Evolutionary conservation across 2,797 vertebrate genomes (phyloP).

Genomic region (Champsocephalus gunnari): DNA sequence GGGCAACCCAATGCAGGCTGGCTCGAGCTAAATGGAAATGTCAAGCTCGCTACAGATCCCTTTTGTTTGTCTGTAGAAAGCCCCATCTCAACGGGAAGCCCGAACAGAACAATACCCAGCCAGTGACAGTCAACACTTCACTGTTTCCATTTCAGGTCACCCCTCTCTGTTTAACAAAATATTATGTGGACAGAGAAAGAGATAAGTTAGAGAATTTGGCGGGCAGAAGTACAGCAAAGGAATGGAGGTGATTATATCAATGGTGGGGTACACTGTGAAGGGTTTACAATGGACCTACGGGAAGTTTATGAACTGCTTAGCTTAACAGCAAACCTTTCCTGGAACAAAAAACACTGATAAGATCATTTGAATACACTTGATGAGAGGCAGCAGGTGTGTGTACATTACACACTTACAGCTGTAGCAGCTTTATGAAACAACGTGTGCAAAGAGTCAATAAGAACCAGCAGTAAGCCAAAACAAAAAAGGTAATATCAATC

Average conservation of each 20-base stretch:
- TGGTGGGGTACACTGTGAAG: constrained; percentile 24
- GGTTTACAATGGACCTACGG: constrained; percentile 29
- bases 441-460: background rate
- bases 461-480: background rate
- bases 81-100: constrained; percentile 57
- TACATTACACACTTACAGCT: constrained; percentile 4
- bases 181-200: constrained; percentile 6
- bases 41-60: constrained; percentile 71
- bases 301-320: constrained; percentile 27
- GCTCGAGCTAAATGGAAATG: constrained; percentile 82
- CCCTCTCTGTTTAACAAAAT: constrained; percentile 39
- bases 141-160: constrained; percentile 55
- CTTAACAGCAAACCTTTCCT: constrained; percentile 27
- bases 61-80: constrained; percentile 78
- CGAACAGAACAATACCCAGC: constrained; percentile 62
- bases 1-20: constrained; percentile 49
- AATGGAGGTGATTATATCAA: constrained; percentile 23
- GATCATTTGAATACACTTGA: constrained; percentile 15
- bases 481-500: background rate
- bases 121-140: constrained; percentile 61
- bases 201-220: constrained; percentile 13
- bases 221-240: constrained; percentile 19
- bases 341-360: constrained; percentile 19
- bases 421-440: background rate
- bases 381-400: constrained; percentile 23